Evolutionary conservation across 2,888 invertebrate species (phyloP).

Genomic region (Ptychoptera albimana): DNA sequence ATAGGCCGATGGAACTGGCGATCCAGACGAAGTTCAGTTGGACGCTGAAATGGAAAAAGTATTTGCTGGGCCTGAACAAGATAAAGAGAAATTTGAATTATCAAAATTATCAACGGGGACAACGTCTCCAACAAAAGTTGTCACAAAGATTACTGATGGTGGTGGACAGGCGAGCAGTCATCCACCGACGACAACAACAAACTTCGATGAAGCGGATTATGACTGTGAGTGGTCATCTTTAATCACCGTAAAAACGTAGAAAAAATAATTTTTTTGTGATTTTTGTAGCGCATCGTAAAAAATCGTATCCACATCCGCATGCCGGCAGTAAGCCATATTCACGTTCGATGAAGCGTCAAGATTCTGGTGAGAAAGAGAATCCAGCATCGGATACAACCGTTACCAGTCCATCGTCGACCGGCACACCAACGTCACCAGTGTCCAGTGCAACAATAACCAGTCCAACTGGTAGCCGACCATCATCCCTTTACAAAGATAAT

Average conservation of each 20-base stretch:
- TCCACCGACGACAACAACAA: background rate
- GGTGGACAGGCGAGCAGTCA: background rate
- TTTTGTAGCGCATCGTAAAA: conserved; percentile 41
- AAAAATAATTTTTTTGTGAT: conserved; percentile 3
- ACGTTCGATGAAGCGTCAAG: conserved; percentile 7
- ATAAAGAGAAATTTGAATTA: conserved; percentile 41
- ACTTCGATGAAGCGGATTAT: conserved; percentile 7
- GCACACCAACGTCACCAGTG: conserved; percentile 5
- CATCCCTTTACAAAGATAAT: background rate
- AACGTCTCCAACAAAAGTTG: background rate
- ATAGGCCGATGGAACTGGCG: conserved; percentile 35
- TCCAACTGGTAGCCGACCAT: conserved; percentile 6
- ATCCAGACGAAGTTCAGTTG: conserved; percentile 51
- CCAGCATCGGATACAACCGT: conserved; percentile 1
- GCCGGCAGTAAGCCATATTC: conserved; percentile 21
- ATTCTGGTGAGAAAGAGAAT: conserved; percentile 3
- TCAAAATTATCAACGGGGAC: conserved; percentile 32
- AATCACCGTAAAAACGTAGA: too few relatives aligned
- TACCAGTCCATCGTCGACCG: background rate
- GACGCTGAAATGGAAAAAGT: conserved; percentile 84
- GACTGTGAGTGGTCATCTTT: conserved; percentile 4
- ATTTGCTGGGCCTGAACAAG: conserved; percentile 49
- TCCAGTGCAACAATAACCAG: conserved; percentile 4
- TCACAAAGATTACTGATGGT: conserved; percentile 1
- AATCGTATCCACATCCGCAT: conserved; percentile 43